These are phyloP conservation scores for Branchipolynoe longqiensis DNA, from an alignment of 2,888 invertebrate genomes.

Conservation along the genomic window DNA sequence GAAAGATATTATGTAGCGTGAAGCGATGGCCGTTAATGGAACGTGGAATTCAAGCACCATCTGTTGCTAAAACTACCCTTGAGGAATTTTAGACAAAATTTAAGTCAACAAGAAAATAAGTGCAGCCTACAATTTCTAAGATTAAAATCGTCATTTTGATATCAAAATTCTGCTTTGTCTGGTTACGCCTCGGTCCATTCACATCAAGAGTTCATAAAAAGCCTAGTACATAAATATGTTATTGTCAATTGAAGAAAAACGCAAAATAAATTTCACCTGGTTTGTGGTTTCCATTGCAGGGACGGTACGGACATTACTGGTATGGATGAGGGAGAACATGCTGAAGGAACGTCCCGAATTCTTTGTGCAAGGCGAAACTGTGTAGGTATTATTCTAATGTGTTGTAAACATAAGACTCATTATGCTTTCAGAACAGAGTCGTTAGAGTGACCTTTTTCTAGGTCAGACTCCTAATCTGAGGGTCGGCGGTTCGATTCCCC, in stretches of 20 bases:
- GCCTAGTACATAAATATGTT: no score
- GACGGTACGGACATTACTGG: conserved; percentile 88
- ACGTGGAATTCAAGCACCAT: not conserved
- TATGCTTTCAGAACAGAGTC: not conserved
- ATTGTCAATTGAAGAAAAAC: no score
- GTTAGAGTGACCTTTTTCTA: no score
- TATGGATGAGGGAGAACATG: conserved; percentile 93
- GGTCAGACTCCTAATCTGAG: no score
- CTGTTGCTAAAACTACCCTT: not conserved
- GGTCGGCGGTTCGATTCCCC: no score
- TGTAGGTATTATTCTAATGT: conserved; percentile 74
- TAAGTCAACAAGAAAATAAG: not conserved
- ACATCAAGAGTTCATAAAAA: no score
- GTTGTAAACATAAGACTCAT: not conserved
- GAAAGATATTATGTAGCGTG: not conserved
- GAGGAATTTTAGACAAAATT: not conserved
- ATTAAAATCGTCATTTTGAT: not conserved
- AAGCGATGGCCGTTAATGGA: not conserved
- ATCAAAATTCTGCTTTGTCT: no score
- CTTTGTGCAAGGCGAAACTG: conserved; percentile 82
- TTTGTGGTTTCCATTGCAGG: no score
- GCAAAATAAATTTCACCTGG: no score
- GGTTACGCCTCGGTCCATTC: no score
- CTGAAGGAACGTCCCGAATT: conserved; percentile 91
- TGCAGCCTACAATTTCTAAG: not conserved